phyloP scores from a whole-genome alignment of 2,888 invertebrate genomes.

The Endotricha flammealis region DNA sequence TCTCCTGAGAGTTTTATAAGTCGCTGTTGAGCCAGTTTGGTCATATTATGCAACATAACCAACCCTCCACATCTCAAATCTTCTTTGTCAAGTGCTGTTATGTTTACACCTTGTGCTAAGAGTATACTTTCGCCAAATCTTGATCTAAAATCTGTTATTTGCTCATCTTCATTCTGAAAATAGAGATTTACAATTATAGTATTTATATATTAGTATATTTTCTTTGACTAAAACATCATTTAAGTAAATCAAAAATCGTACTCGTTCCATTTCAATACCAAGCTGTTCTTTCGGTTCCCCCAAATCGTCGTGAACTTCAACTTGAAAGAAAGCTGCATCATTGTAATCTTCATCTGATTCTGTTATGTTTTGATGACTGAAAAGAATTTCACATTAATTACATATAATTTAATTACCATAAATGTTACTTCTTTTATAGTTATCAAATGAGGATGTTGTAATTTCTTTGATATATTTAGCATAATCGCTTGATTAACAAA shows the following conservation, averaged over 20 bases:
- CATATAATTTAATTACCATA: slow-evolving; percentile 7
- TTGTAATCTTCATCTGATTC: slow-evolving; percentile 63
- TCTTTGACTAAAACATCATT: background rate
- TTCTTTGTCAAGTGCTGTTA: slow-evolving; percentile 84
- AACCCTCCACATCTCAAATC: slow-evolving; percentile 87
- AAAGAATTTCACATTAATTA: too few species aligned
- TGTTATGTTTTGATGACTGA: slow-evolving; percentile 51
- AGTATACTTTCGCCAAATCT: slow-evolving; percentile 83
- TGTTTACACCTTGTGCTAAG: slow-evolving; percentile 82
- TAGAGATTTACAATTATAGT: background rate
- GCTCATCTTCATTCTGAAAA: slow-evolving; percentile 81
- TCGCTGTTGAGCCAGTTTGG: slow-evolving; percentile 73
- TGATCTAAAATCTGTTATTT: slow-evolving; percentile 85
- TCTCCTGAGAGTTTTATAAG: slow-evolving; percentile 81
- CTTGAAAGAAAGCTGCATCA: slow-evolving; percentile 78
- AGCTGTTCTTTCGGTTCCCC: slow-evolving; percentile 86
- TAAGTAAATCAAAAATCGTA: slow-evolving; percentile 26
- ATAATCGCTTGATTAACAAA: too few species aligned
- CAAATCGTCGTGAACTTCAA: slow-evolving; percentile 86
- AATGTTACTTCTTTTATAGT: too few species aligned
- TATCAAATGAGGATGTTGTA: too few species aligned
- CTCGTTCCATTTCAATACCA: slow-evolving; percentile 85
- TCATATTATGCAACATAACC: slow-evolving; percentile 82
- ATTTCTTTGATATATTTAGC: too few species aligned
- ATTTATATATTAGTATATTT: background rate